Base-by-base conservation (phyloP, 2,113 vertebrate species). In the Otocyon megalotis region DNA sequence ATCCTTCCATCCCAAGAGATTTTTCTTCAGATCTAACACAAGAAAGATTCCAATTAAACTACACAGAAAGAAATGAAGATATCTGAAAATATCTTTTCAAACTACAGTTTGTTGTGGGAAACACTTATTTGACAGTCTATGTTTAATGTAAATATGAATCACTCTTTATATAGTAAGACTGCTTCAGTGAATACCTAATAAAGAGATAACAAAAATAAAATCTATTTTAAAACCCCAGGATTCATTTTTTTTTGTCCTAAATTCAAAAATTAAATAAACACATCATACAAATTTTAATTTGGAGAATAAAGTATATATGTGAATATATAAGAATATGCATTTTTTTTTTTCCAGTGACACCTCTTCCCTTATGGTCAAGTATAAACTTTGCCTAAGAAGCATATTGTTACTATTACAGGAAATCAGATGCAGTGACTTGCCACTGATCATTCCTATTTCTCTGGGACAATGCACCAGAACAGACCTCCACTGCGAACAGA, bases 401-500 rank as follows among this genome's bases (percentile, higher is more conserved):
- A 96, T 90, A 97, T 69, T 98, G 89, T 94, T 88, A 97, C 95
- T 96, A 71, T 97, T 92, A 97, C 76, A 98, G 92, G 97, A 97
- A 98, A 98, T 96, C 92, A 93, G 96, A 97, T 90, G 94, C 89
- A 94, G n/a, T 90, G 93, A 97, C 93, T 98, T 97, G 82, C 98
- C 92, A 96, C 79, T 96, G 97, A 97, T 14, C 15, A 30, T 35
- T 94, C 43, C 87, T 88, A 69, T 80, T 96, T 92, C 19, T 65
- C 83, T 19, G 35, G 32, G 97, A 98, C 90, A 97, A 97, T 96
- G 97, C 94, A 98, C 94, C 97, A 96, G 63, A 97, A 97, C 93
- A 98, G 95, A 98, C 87, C 91, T 97, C 94, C 93, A 97, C 48
- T 98, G 97, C 98, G 98, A 99, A 98, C 97, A 98, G 97, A 97